Percentiles rank a stretch among this genome's conserved stretches.
phyloP scores from a whole-genome alignment of 2,888 invertebrate species.

The Eustalomyia histrio region DNA sequence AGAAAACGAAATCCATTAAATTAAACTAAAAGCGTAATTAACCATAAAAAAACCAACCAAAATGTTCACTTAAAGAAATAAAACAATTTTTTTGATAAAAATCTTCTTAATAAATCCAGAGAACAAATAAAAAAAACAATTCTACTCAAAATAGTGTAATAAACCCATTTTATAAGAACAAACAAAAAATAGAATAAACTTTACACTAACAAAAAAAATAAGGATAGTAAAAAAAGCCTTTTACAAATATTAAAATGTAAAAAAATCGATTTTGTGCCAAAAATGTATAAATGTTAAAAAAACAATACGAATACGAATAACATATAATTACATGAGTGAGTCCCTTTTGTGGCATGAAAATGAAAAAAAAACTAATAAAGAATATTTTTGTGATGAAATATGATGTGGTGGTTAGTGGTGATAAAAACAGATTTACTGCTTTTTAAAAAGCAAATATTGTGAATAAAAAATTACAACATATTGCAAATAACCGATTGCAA shows the following conservation, averaged over 20 bases:
- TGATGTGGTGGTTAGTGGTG: conserved; percentile 28
- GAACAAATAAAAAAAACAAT: conserved; percentile 16
- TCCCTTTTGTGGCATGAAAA: conserved; percentile 11
- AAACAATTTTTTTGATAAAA: neutral
- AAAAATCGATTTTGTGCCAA: conserved; percentile 62
- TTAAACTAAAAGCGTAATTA: neutral
- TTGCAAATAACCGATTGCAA: neutral
- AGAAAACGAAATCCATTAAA: conserved; percentile 9
- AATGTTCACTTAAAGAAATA: neutral
- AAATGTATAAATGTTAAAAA: conserved; percentile 35
- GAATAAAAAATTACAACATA: neutral
- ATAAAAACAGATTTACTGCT: conserved; percentile 31
- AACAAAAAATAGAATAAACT: conserved; percentile 12
- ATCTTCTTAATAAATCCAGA: neutral
- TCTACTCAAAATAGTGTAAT: conserved; percentile 47
- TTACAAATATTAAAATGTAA: conserved; percentile 36
- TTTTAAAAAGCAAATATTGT: conserved; percentile 30
- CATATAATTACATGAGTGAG: too few species aligned
- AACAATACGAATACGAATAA: too few species aligned
- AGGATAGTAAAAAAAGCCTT: conserved; percentile 25
- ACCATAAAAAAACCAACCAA: too few species aligned
- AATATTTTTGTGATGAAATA: conserved; percentile 8
- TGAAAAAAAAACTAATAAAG: conserved; percentile 5
- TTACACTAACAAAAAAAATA: conserved; percentile 30
- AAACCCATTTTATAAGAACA: conserved; percentile 29